Conservation (phyloP, 1,140 invertebrate genomes). For the Drosophila santomea region DNA sequence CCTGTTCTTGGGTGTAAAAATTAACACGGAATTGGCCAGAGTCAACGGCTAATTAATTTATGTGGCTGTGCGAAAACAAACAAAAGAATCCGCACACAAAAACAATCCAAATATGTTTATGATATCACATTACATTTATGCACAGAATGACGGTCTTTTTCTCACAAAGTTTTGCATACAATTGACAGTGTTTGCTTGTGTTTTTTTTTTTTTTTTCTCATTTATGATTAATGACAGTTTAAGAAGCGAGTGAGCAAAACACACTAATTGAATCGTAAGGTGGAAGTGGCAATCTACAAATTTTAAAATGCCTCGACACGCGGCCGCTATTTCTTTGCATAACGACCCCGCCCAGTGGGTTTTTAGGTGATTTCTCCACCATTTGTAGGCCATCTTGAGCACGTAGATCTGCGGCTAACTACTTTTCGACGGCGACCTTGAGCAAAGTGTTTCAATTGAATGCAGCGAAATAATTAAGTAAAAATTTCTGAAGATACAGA, state of each 20-base stretch:
- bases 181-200: slow-evolving; percentile 21
- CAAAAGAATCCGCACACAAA: slow-evolving; percentile 27
- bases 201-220: slow-evolving; percentile 35
- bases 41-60: slow-evolving; percentile 76
- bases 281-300: slow-evolving; percentile 27
- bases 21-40: slow-evolving; percentile 68
- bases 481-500: slow-evolving; percentile 67
- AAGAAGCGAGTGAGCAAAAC: slow-evolving; percentile 40
- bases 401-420: slow-evolving; percentile 41
- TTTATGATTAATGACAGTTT: slow-evolving; percentile 73
- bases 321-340: slow-evolving; percentile 11
- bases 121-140: slow-evolving; percentile 74
- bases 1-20: slow-evolving; percentile 78
- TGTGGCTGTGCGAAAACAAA: slow-evolving; percentile 58
- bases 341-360: slow-evolving; percentile 28
- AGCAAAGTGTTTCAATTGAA: slow-evolving; percentile 76
- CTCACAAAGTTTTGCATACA: slow-evolving; percentile 71
- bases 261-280: slow-evolving; percentile 37
- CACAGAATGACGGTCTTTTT: slow-evolving; percentile 47
- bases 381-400: slow-evolving; percentile 63
- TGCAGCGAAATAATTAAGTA: slow-evolving; percentile 68
- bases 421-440: slow-evolving; percentile 46
- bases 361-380: slow-evolving; percentile 37
- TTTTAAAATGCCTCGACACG: slow-evolving; percentile 29
- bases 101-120: slow-evolving; percentile 79